Evolutionary conservation across 2,113 vertebrate species (phyloP), one percentile per base, ranked within the genome.

Genomic region (Myocastor coypus): DNA sequence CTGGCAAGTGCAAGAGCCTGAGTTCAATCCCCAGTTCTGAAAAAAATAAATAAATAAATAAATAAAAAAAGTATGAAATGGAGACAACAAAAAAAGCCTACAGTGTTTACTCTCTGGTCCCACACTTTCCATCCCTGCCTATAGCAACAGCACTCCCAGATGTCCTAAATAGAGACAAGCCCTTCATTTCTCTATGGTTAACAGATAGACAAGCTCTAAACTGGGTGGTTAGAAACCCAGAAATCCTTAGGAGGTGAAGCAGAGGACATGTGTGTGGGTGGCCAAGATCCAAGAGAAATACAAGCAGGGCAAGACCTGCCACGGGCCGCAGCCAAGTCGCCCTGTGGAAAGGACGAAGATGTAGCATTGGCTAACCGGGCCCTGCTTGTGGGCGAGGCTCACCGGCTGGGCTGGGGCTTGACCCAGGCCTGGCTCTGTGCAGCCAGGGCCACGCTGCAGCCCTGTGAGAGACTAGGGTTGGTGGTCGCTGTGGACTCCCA

Each of bases 231-330:
- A 82, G 0, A 19, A 40, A 83, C 4, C 34, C 73, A 6, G 24
- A 91, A 69, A 34, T 42, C 4, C 8, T 20, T 50, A 86, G 50
- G 40, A 40, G 7, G 61, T 13, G 34, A 66, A 26, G 61, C 46
- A 94, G 46, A 40, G 10, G 5, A 1, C 1, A 1, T 6, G 1
- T 7, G 28, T 81, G 1, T 0, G 7, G 37, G 37, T 0, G 40
- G 83, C 34, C 10, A 13, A 50, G 59, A 26, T 0, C 1, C 3
- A 3, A 32, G 92, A 55, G 12, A 17, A 7, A 50, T 59, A 52
- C 52, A 34, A 71, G 40, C 0, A 6, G 8, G 4, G 16, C 1
- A 20, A 71, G 32, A 5, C 17, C 17, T 5, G 0, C 1, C 12
- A 1, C 7, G 7, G 46, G 8, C 16, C 32, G 0, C 30, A 10